These are phyloP conservation scores for Chouioia cunea DNA, from an alignment of 2,888 invertebrate species.

Conservation along the genomic window DNA sequence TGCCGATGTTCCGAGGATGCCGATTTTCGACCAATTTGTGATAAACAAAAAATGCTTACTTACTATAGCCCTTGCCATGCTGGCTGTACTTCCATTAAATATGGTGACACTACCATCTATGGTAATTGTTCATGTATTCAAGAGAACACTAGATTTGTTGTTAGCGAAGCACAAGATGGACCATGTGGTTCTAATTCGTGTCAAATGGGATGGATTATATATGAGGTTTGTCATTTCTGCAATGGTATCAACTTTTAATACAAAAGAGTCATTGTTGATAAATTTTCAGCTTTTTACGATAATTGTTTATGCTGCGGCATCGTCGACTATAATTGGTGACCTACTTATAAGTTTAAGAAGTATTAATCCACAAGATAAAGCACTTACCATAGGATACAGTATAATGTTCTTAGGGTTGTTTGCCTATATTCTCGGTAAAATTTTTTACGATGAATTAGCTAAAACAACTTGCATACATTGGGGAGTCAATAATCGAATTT, in stretches of 20 bases:
- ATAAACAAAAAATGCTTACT: conserved; percentile 70
- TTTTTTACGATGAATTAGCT: conserved; percentile 74
- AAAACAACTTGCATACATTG: conserved; percentile 69
- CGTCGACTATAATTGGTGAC: conserved; percentile 69
- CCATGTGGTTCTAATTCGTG: conserved; percentile 71
- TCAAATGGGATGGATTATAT: conserved; percentile 70
- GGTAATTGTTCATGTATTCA: conserved; percentile 71
- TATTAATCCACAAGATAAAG: conserved; percentile 74
- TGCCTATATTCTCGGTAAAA: conserved; percentile 75
- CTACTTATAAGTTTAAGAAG: conserved; percentile 72
- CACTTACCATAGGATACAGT: conserved; percentile 73
- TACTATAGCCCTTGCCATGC: conserved; percentile 83
- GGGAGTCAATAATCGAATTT: conserved; percentile 66
- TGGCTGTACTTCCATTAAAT: conserved; percentile 72
- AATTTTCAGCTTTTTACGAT: conserved; percentile 66
- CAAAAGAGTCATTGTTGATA: background rate
- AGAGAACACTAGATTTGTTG: conserved; percentile 53
- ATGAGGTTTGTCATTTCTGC: conserved; percentile 57
- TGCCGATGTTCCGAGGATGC: conserved; percentile 71
- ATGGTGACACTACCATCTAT: conserved; percentile 69
- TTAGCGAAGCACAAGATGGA: conserved; percentile 69
- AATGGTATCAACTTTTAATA: background rate
- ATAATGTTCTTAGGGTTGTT: conserved; percentile 72
- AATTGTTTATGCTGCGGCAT: conserved; percentile 65
- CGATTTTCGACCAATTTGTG: conserved; percentile 76